phyloP scores from a whole-genome alignment of 2,797 vertebrate genomes.

The Myotis planiceps region DNA sequence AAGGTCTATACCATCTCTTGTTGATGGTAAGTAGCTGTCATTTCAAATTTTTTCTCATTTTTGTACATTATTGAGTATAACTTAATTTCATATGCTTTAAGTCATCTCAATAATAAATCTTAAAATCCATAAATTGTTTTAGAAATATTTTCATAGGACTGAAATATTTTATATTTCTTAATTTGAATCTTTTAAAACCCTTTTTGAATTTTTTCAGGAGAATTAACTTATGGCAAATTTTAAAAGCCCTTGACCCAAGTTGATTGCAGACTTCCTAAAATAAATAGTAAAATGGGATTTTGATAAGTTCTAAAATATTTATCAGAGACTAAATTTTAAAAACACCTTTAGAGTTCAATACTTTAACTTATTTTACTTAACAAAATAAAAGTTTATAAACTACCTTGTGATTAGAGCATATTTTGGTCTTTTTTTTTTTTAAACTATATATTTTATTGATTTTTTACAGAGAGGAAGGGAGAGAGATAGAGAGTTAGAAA shows the following conservation, averaged over 20 bases:
- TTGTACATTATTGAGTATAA: background rate
- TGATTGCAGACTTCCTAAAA: constrained; percentile 34
- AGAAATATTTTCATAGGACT: constrained; percentile 2
- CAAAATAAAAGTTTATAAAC: background rate
- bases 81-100: constrained; percentile 40
- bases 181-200: constrained; percentile 14
- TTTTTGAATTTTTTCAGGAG: constrained; percentile 53
- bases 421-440: background rate
- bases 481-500: no score
- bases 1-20: constrained; percentile 97
- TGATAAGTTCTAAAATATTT: constrained; percentile 34
- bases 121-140: constrained; percentile 43
- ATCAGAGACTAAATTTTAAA: constrained; percentile 6
- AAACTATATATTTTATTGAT: no score
- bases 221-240: background rate
- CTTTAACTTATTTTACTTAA: constrained; percentile 5
- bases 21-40: constrained; percentile 92
- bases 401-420: background rate
- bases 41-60: constrained; percentile 17
- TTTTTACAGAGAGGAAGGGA: no score
- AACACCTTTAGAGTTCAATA: background rate
- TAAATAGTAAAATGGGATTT: constrained; percentile 35
- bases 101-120: background rate
- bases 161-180: constrained; percentile 42
- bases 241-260: background rate